Percentiles rank a stretch among this genome's conserved stretches.
Conservation (phyloP, 2,113 vertebrate genomes). For the Vidua chalybeata region DNA sequence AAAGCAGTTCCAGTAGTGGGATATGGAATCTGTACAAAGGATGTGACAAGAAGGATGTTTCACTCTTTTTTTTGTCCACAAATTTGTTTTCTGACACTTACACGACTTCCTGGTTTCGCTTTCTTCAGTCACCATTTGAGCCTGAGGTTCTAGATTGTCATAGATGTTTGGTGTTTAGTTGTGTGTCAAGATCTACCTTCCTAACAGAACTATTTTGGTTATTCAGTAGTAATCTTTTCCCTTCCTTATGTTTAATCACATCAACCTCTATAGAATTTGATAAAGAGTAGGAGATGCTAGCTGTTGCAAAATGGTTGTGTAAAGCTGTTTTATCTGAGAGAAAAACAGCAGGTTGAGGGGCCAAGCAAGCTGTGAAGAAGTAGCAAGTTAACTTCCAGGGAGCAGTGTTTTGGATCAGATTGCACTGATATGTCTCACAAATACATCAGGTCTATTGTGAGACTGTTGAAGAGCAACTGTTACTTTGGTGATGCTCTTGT, state of each 20-base stretch:
- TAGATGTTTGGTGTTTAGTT: not conserved
- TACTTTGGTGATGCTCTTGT: not conserved
- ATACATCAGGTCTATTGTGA: not conserved
- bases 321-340: not conserved
- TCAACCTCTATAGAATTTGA: not conserved
- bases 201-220: not conserved
- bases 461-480: not conserved
- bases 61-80: rapidly evolving
- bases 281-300: not conserved
- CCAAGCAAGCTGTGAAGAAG: not conserved
- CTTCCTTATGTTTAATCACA: not conserved
- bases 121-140: not conserved
- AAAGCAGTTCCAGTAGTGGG: not conserved
- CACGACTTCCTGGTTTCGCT: not conserved
- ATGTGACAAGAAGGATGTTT: not conserved
- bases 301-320: not conserved
- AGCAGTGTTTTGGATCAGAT: not conserved
- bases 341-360: not conserved
- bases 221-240: not conserved
- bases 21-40: not conserved
- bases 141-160: not conserved
- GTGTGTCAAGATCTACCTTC: not conserved
- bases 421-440: not conserved
- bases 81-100: not conserved
- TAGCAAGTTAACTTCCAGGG: not conserved